phyloP scores from a whole-genome alignment of 2,888 invertebrate species.

The Neelides folsomi region DNA sequence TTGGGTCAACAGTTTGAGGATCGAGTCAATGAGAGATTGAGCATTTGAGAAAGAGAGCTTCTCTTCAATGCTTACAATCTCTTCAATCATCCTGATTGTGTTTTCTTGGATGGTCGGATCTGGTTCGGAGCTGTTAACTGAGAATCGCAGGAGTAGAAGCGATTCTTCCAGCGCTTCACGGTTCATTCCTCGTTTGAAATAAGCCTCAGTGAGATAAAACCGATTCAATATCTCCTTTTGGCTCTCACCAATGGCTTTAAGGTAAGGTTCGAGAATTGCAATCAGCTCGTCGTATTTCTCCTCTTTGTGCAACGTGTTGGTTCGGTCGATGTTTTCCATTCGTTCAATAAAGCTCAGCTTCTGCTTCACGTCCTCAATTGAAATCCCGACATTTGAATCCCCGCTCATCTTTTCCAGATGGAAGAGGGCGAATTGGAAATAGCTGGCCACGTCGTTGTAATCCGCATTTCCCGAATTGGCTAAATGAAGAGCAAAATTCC shows the following conservation, averaged over 20 bases:
- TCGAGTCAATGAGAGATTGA: background rate
- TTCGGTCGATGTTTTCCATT: constrained; percentile 25
- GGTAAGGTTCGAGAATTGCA: constrained; percentile 42
- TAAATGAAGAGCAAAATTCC: constrained; percentile 6
- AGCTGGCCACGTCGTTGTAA: background rate
- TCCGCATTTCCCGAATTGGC: constrained; percentile 1
- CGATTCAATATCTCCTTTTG: constrained; percentile 12
- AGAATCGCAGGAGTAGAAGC: too few species aligned
- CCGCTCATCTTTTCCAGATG: background rate
- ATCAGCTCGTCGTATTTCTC: constrained; percentile 53
- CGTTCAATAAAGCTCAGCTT: constrained; percentile 19
- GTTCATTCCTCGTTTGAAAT: constrained; percentile 7
- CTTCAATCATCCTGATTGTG: too few species aligned
- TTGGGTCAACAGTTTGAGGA: background rate
- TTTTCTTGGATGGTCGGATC: too few species aligned
- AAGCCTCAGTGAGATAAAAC: constrained; percentile 17
- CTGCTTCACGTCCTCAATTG: constrained; percentile 48
- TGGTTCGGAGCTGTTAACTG: too few species aligned
- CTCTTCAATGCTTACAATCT: too few species aligned
- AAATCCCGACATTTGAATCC: background rate
- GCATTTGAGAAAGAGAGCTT: too few species aligned
- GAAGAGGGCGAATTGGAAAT: background rate
- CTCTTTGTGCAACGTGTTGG: constrained; percentile 47
- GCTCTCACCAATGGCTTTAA: constrained; percentile 8
- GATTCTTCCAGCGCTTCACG: too few species aligned